A percentile compares a stretch with the other conserved stretches of the same genome.
These are phyloP conservation scores for Falcunculus frontatus DNA, from an alignment of 2,113 vertebrate species.

Conservation along the genomic window DNA sequence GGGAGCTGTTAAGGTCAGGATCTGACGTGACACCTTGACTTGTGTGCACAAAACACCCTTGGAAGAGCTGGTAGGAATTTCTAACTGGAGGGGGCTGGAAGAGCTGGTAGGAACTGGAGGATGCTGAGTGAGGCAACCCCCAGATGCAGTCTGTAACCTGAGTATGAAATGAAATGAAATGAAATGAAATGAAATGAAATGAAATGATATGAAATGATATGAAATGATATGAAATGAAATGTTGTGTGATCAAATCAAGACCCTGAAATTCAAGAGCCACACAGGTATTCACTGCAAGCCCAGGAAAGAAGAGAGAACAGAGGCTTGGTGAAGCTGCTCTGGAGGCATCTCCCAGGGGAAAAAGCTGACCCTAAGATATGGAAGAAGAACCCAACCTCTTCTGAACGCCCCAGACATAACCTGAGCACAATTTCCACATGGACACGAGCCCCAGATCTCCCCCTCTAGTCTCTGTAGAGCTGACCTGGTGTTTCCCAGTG, in stretches of 20 bases:
- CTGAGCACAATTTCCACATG: neutral
- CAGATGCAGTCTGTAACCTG: neutral
- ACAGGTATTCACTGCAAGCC: neutral
- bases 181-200: neutral
- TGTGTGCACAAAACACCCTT: neutral
- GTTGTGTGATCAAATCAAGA: neutral
- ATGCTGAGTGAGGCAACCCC: neutral
- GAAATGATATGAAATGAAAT: neutral
- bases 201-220: neutral
- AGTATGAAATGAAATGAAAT: neutral
- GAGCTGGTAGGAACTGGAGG: neutral
- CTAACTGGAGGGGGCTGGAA: neutral
- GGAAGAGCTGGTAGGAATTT: neutral
- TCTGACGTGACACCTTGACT: neutral
- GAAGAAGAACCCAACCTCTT: neutral
- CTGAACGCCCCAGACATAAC: neutral
- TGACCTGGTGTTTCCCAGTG: neutral
- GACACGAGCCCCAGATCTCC: accelerated
- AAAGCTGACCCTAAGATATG: accelerated
- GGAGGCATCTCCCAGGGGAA: neutral
- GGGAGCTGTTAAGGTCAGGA: neutral
- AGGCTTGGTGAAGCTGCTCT: neutral
- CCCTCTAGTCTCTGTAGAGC: neutral
- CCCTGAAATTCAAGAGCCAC: neutral
- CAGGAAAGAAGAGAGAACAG: neutral